These are phyloP conservation scores for Lepilemur septentrionalis DNA, from an alignment of 2,797 vertebrate species.

Conservation along the genomic window DNA sequence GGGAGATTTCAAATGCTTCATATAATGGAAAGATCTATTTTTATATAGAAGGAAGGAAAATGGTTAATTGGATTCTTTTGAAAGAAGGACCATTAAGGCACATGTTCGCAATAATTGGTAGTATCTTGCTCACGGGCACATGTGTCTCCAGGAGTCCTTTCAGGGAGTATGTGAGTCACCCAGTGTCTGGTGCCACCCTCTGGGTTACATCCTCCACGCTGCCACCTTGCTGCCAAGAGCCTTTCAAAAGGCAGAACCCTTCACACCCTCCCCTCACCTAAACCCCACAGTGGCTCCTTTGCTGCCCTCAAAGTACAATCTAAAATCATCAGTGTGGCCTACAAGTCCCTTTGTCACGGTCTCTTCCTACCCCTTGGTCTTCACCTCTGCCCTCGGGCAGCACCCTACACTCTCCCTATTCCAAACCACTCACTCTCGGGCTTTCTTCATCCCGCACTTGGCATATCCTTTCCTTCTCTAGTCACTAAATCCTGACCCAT, in stretches of 20 bases:
- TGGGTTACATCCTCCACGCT: neutral
- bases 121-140: neutral
- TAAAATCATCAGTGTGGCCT: neutral
- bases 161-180: neutral
- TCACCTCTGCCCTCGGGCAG: neutral
- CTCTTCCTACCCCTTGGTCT: neutral
- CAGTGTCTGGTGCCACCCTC: neutral
- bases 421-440: neutral
- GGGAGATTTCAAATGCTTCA: neutral
- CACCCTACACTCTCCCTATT: neutral
- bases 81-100: neutral
- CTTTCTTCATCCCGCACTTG: neutral
- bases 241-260: neutral
- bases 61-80: neutral
- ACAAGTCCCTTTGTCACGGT: rapidly evolving
- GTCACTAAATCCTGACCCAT: neutral
- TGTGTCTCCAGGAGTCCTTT: neutral
- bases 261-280: neutral
- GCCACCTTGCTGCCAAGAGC: neutral
- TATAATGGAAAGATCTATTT: neutral
- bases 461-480: neutral
- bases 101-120: neutral
- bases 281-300: neutral
- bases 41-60: neutral
- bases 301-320: neutral